Base-by-base conservation (phyloP, 1,140 invertebrate genomes). In the Callitettix versicolor region DNA sequence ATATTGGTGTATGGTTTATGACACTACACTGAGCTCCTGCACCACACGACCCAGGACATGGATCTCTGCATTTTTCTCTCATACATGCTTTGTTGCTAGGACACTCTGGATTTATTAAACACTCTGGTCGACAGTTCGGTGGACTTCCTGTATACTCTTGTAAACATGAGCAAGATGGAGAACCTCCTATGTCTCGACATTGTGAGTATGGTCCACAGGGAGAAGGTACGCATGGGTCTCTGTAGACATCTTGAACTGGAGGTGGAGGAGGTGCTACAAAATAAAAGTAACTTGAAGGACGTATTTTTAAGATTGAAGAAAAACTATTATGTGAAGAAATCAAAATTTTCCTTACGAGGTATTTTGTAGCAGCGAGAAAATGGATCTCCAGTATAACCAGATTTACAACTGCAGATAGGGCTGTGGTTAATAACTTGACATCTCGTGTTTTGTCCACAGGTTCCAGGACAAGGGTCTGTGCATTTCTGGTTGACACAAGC, bases 1-100 rank as follows among this genome's bases (percentile, higher is more conserved):
- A 81, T 3, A 75, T 65, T 2, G 77, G 75, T 18, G 71, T 65
- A 49, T 81, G 78, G 62, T 74, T 76, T 12, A 73, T 67, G 4
- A 78, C 72, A 33, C 64, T 60, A 56, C 77, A 80, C 5, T 67
- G 55, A 1, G 76, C 73, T 43, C 68, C 69, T n/a, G 68, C 58
- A 17, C 76, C 78, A 69, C 84, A 86, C 20, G 80, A 78, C 12
- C 82, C 82, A 17, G 75, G 76, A 65, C 62, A 63, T 34, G 62
- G 62, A 44, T 63, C 57, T 53, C 53, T 60, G 56, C 69, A 69
- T 62, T 68, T 66, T 50, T 66, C 64, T 57, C 63, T 66, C 34
- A 72, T 73, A 55, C 67, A 72, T 33, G 67, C 67, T 18, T 63
- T 50, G 41, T 67, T 64, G 40, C 53, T 69, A 21, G 57, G 64